phyloP scores from a whole-genome alignment of 2,797 vertebrate genomes.

The Liasis olivaceus region DNA sequence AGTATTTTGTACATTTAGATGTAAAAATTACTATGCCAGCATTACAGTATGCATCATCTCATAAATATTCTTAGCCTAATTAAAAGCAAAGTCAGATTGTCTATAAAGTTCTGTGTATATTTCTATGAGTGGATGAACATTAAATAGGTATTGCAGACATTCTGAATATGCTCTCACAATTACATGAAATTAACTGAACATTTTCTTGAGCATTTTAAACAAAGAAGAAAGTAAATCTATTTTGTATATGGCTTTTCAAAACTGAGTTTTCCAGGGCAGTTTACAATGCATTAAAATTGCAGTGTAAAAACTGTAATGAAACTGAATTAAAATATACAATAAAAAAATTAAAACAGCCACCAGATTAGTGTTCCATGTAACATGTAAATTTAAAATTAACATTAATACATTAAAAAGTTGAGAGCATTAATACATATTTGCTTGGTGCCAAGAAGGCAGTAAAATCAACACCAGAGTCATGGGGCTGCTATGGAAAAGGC shows the following conservation, averaged over 20 bases:
- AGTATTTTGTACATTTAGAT: neutral
- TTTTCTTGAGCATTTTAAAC: neutral
- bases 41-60: neutral
- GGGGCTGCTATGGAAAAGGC: neutral
- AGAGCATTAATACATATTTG: neutral
- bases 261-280: neutral
- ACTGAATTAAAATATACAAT: neutral
- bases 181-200: neutral
- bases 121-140: neutral
- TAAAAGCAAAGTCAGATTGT: neutral
- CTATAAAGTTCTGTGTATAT: neutral
- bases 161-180: neutral
- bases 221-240: neutral
- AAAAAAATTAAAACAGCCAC: neutral
- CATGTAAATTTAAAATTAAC: neutral
- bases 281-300: neutral
- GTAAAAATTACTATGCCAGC: neutral
- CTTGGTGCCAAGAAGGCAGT: neutral
- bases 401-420: neutral
- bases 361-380: neutral
- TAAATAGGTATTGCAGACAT: neutral
- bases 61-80: neutral
- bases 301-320: neutral
- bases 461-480: neutral
- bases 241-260: neutral